These are phyloP conservation scores for Heliocidaris erythrogramma DNA, from an alignment of 35 echinoderm and acorn worm genomes.

Conservation along the genomic window DNA sequence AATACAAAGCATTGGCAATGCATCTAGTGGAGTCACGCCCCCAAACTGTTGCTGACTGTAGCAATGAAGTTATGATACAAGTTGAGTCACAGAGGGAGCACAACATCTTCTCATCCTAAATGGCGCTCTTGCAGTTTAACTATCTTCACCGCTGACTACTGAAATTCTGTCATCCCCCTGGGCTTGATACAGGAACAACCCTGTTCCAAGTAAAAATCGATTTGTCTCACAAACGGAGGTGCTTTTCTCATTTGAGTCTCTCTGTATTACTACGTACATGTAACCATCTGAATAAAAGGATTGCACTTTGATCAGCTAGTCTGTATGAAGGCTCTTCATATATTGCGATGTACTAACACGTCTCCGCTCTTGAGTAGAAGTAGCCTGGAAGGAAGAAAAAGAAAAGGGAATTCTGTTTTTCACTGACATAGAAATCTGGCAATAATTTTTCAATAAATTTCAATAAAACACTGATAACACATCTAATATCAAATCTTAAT, in stretches of 20 bases:
- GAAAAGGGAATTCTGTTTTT: neutral
- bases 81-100: too few species aligned
- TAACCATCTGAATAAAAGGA: neutral
- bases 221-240: neutral
- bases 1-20: too few species aligned
- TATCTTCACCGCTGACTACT: too few species aligned
- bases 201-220: too few species aligned
- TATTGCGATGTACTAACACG: slow-evolving; percentile 43
- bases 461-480: neutral
- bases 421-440: neutral
- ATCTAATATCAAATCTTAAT: neutral
- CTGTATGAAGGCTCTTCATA: slow-evolving; percentile 62
- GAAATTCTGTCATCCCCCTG: too few species aligned
- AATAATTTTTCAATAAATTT: neutral
- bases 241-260: neutral
- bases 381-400: slow-evolving; percentile 10
- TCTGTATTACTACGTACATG: neutral
- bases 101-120: too few species aligned
- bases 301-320: slow-evolving; percentile 27
- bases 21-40: too few species aligned
- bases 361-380: slow-evolving; percentile 39
- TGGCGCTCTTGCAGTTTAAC: too few species aligned
- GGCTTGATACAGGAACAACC: too few species aligned
- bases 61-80: too few species aligned
- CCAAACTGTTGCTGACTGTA: too few species aligned